phyloP scores from a whole-genome alignment of 1,140 invertebrate species.

The Monomorium pharaonis region DNA sequence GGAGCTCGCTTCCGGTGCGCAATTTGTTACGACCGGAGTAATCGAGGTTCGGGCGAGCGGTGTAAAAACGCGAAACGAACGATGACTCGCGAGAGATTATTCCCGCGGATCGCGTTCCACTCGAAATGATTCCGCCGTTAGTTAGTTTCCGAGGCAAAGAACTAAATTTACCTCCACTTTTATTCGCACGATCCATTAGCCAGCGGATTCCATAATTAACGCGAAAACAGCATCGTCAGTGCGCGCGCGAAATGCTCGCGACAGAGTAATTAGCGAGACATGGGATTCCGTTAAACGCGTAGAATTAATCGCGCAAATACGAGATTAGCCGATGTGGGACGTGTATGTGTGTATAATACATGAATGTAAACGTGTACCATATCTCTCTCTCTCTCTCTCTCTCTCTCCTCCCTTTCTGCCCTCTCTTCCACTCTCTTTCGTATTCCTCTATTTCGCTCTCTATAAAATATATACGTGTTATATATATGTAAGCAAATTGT shows the following conservation, averaged over 20 bases:
- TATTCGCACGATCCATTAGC: conserved; percentile 53
- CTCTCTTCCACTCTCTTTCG: neutral
- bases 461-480: neutral
- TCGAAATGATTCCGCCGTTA: neutral
- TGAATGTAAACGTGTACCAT: neutral
- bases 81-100: neutral
- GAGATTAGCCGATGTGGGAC: conserved; percentile 79
- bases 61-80: neutral
- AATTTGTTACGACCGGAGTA: conserved; percentile 21
- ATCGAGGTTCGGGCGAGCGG: neutral
- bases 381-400: neutral
- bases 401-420: neutral
- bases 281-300: conserved; percentile 81
- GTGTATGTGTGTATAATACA: conserved; percentile 34
- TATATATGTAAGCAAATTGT: conserved; percentile 12
- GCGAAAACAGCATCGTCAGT: conserved; percentile 49
- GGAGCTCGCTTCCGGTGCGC: neutral
- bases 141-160: neutral
- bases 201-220: conserved; percentile 54
- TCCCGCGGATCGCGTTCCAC: neutral
- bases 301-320: conserved; percentile 82
- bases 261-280: conserved; percentile 82
- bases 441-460: conserved; percentile 19
- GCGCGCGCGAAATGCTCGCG: conserved; percentile 70
- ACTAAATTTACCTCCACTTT: conserved; percentile 16